Evolutionary conservation across 1,140 invertebrate species (phyloP), one percentile per base, ranked within the genome.

Genomic region (Tetragnatha versicolor): DNA sequence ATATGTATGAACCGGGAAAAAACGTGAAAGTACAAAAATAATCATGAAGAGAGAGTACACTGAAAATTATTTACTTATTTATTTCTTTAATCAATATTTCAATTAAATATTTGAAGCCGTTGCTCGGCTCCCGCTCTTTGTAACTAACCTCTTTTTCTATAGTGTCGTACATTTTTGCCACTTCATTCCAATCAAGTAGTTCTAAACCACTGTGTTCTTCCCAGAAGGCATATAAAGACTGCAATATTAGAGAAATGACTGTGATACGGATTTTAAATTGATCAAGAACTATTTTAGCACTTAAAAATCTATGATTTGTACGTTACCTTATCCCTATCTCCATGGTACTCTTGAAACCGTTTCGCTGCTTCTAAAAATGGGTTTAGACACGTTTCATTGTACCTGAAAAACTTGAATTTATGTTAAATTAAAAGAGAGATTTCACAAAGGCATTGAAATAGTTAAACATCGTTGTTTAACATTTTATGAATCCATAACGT

Each of bases 81-180:
- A n/a, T n/a, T n/a, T n/a, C n/a, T n/a, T n/a, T n/a, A n/a, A n/a
- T n/a, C n/a, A n/a, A n/a, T n/a, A n/a, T n/a, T n/a, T n/a, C n/a
- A n/a, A n/a, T n/a, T n/a, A n/a, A n/a, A n/a, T n/a, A n/a, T n/a
- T n/a, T n/a, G n/a, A n/a, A n/a, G n/a, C n/a, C n/a, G n/a, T n/a
- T n/a, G n/a, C n/a, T n/a, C n/a, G n/a, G n/a, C n/a, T n/a, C n/a
- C n/a, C n/a, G n/a, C n/a, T n/a, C n/a, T n/a, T n/a, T n/a, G n/a
- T n/a, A n/a, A n/a, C 33, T 20, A 22, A 61, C 60, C 22, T 63
- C 60, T 63, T 63, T 63, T 9, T 63, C 9, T 17, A 63, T 42
- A 0, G 35, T 42, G 20, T 63, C 60, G 25, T 63, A 63, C 33
- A 63, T 14, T 42, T 25, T 22, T 14, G 60, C 60, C 12, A 63